These are phyloP conservation scores for Talpa occidentalis DNA, from an alignment of 2,113 vertebrate species.

Conservation along the genomic window DNA sequence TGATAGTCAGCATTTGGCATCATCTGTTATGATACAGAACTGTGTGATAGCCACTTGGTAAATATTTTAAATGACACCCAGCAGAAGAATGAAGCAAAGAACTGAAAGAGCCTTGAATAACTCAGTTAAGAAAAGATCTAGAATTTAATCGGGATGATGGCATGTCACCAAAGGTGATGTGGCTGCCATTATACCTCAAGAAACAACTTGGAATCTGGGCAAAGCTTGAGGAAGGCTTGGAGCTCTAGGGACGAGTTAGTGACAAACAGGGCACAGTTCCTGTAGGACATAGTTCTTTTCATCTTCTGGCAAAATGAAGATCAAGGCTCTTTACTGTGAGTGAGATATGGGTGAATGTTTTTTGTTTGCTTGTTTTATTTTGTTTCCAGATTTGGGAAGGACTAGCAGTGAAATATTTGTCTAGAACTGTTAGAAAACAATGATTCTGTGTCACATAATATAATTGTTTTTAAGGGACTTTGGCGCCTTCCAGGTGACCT, in stretches of 20 bases:
- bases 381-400: not conserved
- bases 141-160: not conserved
- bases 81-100: not conserved
- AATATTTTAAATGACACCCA: not conserved
- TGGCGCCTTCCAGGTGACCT: not conserved
- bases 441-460: not conserved
- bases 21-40: too few relatives aligned
- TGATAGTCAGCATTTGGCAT: not conserved
- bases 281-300: not conserved
- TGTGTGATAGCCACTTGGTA: not conserved
- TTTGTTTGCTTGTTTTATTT: not conserved
- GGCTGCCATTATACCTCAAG: not conserved
- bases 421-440: not conserved
- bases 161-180: not conserved
- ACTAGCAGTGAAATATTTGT: not conserved
- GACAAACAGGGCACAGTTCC: not conserved
- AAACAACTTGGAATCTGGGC: not conserved
- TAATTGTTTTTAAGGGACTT: not conserved
- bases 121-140: too few relatives aligned
- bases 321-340: not conserved
- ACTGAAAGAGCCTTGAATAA: not conserved
- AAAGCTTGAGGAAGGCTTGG: too few relatives aligned
- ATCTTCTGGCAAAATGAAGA: not conserved
- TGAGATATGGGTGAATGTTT: not conserved
- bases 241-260: not conserved